phyloP scores from a whole-genome alignment of 2,113 vertebrate species.

The Zapornia atra region DNA sequence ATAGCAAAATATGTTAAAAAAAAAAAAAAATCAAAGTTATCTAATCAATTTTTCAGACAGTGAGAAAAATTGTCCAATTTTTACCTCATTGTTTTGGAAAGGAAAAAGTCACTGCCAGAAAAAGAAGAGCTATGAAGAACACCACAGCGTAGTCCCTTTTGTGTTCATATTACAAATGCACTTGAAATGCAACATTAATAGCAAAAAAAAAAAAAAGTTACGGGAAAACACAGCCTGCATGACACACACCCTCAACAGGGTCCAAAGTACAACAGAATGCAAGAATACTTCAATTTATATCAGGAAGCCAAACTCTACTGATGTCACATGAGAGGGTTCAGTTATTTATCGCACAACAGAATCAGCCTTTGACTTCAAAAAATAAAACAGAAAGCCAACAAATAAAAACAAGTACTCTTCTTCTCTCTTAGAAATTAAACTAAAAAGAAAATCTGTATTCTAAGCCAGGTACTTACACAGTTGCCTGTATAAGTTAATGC shows the following conservation, averaged over 20 bases:
- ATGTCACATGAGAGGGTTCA: not conserved
- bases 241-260: not conserved
- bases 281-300: not conserved
- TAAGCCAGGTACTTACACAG: not conserved
- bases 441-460: not conserved
- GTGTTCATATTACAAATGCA: not conserved
- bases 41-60: not conserved
- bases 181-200: not conserved
- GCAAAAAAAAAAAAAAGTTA: not conserved
- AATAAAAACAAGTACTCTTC: not conserved
- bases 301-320: not conserved
- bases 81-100: not conserved
- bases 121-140: not conserved
- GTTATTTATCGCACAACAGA: not conserved
- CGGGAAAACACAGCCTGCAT: not conserved
- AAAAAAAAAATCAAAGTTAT: not conserved
- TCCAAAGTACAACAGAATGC: not conserved
- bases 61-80: not conserved
- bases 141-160: not conserved
- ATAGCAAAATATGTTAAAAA: not conserved
- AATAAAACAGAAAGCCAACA: not conserved
- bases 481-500: not conserved
- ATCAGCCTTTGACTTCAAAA: not conserved
- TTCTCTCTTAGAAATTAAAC: not conserved
- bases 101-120: not conserved